Conservation (phyloP, 2,797 vertebrate species). For the Manis pentadactyla region DNA sequence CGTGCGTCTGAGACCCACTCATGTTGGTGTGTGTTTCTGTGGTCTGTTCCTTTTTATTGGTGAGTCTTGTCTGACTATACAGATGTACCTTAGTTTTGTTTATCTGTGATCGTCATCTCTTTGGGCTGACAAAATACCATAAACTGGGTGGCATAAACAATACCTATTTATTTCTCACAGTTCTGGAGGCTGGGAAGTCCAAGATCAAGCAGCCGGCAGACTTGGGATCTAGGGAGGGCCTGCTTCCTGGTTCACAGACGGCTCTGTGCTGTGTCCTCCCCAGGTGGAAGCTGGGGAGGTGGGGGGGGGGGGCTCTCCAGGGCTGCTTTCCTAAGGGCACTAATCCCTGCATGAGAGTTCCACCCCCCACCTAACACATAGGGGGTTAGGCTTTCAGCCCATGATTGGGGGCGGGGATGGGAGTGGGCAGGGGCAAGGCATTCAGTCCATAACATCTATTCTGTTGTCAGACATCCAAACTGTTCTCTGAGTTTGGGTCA, state of each 20-base stretch:
- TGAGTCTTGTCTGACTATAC: background rate
- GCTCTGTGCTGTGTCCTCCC: background rate
- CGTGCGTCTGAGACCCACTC: background rate
- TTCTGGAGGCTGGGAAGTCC: background rate
- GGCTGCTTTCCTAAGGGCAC: background rate
- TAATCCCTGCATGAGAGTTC: background rate
- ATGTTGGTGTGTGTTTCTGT: rapidly evolving
- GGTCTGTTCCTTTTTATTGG: background rate
- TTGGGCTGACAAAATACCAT: background rate
- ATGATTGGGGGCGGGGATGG: background rate
- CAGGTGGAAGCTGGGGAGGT: background rate
- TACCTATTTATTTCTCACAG: background rate
- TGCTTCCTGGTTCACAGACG: background rate
- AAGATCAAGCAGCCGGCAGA: background rate
- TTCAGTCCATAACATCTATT: background rate
- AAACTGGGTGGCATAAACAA: background rate
- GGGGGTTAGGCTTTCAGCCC: background rate
- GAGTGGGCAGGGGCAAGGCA: background rate
- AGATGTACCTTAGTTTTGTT: background rate
- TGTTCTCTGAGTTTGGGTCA: background rate
- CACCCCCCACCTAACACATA: background rate
- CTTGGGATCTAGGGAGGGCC: background rate
- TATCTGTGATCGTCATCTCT: too few species aligned
- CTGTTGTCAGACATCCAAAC: background rate
- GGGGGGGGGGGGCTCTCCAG: background rate